Evolutionary conservation across 2,797 vertebrate genomes (phyloP).

Genomic region (Chelon labrosus): DNA sequence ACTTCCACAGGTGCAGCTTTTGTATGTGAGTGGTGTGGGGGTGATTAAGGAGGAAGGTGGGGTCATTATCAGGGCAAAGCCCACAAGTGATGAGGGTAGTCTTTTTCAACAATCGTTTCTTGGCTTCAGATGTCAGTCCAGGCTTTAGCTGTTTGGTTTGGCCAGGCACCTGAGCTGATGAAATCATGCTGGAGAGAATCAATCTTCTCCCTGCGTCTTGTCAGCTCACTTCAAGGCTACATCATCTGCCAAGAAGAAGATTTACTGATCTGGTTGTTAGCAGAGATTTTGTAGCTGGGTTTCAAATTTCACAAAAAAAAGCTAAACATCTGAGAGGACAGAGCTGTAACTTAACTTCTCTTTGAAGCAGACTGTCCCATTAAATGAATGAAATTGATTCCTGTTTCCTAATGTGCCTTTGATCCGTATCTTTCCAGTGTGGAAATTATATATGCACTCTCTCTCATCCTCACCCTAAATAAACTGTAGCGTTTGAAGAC

Average conservation of each 20-base stretch:
- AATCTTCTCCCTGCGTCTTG: constrained; percentile 59
- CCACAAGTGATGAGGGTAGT: constrained; percentile 36
- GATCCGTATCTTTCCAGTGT: constrained; percentile 55
- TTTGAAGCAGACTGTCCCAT: constrained; percentile 42
- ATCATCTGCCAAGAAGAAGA: constrained; percentile 62
- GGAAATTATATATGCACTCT: constrained; percentile 17
- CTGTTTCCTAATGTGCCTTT: constrained; percentile 57
- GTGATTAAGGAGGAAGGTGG: constrained; percentile 51
- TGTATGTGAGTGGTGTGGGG: constrained; percentile 51
- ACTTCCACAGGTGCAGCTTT: constrained; percentile 83
- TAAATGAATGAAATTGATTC: constrained; percentile 48
- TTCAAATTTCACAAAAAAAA: constrained; percentile 38
- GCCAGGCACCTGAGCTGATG: constrained; percentile 69
- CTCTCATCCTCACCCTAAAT: constrained; percentile 54
- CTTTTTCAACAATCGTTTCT: constrained; percentile 38
- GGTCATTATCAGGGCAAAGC: constrained; percentile 56
- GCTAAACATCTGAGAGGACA: constrained; percentile 28
- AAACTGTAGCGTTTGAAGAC: constrained; percentile 57
- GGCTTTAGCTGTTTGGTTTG: constrained; percentile 72
- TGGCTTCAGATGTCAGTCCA: constrained; percentile 53
- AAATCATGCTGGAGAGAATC: constrained; percentile 67
- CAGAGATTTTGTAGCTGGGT: constrained; percentile 50
- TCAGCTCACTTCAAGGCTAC: constrained; percentile 39
- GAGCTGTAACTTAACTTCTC: constrained; percentile 27
- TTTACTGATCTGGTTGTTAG: constrained; percentile 62